Percentiles rank a stretch among this genome's conserved stretches.
These are phyloP conservation scores for Sander lucioperca DNA, from an alignment of 2,113 vertebrate species.

Conservation along the genomic window DNA sequence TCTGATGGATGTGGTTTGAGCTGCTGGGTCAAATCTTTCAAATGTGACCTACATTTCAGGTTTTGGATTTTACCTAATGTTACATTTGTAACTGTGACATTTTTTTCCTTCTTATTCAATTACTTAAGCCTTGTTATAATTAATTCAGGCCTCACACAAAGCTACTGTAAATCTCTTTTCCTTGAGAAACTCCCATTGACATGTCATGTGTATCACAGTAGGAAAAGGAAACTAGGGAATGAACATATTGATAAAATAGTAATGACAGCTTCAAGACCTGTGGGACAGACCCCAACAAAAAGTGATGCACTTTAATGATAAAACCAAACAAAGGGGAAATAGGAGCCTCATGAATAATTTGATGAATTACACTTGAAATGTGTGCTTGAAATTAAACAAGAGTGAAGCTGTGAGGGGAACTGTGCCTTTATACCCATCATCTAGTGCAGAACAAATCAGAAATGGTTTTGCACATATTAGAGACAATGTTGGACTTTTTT, in stretches of 20 bases:
- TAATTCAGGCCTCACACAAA: neutral
- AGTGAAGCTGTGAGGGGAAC: constrained; percentile 19
- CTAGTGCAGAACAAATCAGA: constrained; percentile 57
- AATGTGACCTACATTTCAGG: constrained; percentile 38
- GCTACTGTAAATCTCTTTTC: neutral
- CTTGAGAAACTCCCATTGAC: constrained; percentile 25
- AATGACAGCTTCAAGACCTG: constrained; percentile 20
- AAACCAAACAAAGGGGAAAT: constrained; percentile 56
- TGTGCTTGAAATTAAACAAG: constrained; percentile 36
- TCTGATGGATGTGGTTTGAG: constrained; percentile 40
- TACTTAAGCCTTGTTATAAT: constrained; percentile 15
- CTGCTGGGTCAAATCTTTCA: constrained; percentile 1
- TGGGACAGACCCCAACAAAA: constrained; percentile 33
- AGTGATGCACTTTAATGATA: constrained; percentile 63
- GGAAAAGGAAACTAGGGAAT: constrained; percentile 21
- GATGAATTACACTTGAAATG: constrained; percentile 22
- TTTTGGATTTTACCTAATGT: constrained; percentile 15
- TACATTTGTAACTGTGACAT: constrained; percentile 8
- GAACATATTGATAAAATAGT: constrained; percentile 12
- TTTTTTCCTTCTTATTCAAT: constrained; percentile 10
- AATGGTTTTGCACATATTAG: constrained; percentile 35
- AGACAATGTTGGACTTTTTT: constrained; percentile 41
- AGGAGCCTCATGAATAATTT: constrained; percentile 63
- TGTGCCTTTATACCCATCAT: constrained; percentile 30
- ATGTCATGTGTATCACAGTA: neutral